Base-by-base conservation (phyloP, 2,888 invertebrate species). In the Pheosia tremula region DNA sequence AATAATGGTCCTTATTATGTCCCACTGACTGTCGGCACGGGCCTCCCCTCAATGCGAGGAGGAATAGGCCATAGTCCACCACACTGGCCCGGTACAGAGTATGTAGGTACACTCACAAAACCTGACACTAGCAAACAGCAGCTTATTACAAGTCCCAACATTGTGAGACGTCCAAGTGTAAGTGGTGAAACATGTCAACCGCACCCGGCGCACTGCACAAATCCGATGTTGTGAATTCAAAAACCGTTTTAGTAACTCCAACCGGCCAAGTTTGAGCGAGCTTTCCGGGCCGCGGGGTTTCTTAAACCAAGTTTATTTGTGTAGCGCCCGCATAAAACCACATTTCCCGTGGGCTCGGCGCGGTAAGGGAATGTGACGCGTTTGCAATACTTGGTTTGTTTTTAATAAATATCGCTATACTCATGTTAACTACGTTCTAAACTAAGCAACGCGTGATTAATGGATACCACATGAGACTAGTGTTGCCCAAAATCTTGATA, bases 231-330 rank as follows among this genome's bases (percentile, higher is more conserved):
- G 68, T 64, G 66, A 73, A 75, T 72, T 71, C 71, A 63, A 61
- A 71, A 75, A 74, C 66, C 66, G 69, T 71, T 73, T 66, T 72
- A 65, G 67, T 66, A 59, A 69, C 64, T 71, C 61, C 63, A 49
- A 60, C 61, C 61, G 72, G 58, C 67, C 75, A 78, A 80, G 76
- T 81, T 79, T 69, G 56, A 56, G 50, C 59, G 64, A 72, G 77
- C 69, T 70, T 63, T 57, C 47, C 50, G 47, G 57, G 39, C 53
- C 50, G 55, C 63, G 66, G 55, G 66, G 75, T 81, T 83, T 82
- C 82, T 82, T 83, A 77, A 81, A 81, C 80, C 79, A 69, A 79
- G 80, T 83, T 84, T 85, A 84, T 84, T 85, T 85, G 84, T 82
- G 81, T 78, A 74, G 68, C 73, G 71, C 71, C 75, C 78, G 81